These are phyloP conservation scores for Machaerirhynchus nigripectus DNA, from an alignment of 2,113 vertebrate genomes.

Conservation along the genomic window DNA sequence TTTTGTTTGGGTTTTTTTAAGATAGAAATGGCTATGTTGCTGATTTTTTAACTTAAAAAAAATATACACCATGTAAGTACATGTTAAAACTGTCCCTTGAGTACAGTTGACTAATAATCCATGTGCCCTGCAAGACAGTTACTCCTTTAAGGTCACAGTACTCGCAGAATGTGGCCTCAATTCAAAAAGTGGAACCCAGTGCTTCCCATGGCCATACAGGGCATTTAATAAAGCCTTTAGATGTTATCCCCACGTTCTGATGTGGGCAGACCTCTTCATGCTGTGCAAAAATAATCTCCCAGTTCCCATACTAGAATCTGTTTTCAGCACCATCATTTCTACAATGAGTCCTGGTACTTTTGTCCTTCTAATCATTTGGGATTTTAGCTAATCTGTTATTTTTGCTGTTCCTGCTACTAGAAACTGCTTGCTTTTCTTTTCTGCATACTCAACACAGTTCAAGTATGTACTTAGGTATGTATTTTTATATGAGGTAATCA, in stretches of 20 bases:
- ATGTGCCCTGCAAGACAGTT: not conserved
- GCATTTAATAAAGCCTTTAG: not conserved
- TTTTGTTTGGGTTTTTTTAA: not conserved
- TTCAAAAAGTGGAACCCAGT: not conserved
- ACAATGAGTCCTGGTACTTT: not conserved
- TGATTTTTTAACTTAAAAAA: not conserved
- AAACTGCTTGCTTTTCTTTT: not conserved
- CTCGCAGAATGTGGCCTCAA: not conserved
- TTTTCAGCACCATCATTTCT: not conserved
- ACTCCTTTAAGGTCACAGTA: not conserved
- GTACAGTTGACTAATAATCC: not conserved
- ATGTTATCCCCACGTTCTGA: not conserved
- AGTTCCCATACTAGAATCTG: not conserved
- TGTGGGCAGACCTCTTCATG: not conserved
- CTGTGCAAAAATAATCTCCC: not conserved
- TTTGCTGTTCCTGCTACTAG: not conserved
- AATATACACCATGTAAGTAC: fast-evolving
- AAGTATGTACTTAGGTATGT: not conserved
- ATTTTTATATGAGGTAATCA: not conserved
- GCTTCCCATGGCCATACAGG: not conserved
- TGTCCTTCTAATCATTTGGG: fast-evolving
- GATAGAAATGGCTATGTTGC: not conserved
- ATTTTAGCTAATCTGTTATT: not conserved
- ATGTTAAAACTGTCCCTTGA: not conserved
- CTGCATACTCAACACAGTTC: not conserved